A percentile compares a stretch with the other conserved stretches of the same genome.
Evolutionary conservation across 2,797 vertebrate genomes (phyloP).

Genomic region (Adelosebastes latens): DNA sequence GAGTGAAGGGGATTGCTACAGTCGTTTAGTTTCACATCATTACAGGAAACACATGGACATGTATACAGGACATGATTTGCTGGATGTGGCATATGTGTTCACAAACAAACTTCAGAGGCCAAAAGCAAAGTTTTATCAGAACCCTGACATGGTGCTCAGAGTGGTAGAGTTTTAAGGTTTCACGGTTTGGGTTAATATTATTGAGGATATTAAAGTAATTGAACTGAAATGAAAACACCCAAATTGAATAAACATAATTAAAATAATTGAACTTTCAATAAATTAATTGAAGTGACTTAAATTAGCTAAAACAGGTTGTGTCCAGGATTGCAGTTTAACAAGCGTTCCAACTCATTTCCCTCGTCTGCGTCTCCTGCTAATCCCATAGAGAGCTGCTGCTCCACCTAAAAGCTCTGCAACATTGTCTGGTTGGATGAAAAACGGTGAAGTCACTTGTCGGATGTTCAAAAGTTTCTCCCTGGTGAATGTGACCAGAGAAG

Average conservation of each 20-base stretch:
- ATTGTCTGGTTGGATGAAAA: too few relatives aligned
- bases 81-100: constrained; percentile 30
- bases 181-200: too few relatives aligned
- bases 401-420: too few relatives aligned
- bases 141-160: background rate
- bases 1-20: constrained; percentile 17
- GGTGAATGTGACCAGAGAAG: too few relatives aligned
- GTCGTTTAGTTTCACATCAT: constrained; percentile 49
- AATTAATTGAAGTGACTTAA: background rate
- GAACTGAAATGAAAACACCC: background rate
- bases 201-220: background rate
- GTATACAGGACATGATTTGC: constrained; percentile 23
- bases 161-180: too few relatives aligned
- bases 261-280: background rate
- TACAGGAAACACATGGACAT: constrained; percentile 44
- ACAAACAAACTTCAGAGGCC: constrained; percentile 28
- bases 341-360: too few relatives aligned
- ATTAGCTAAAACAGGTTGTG: too few relatives aligned
- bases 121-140: constrained; percentile 18
- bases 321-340: too few relatives aligned
- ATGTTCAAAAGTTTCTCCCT: too few relatives aligned
- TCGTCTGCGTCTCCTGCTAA: too few relatives aligned
- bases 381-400: too few relatives aligned
- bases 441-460: too few relatives aligned
- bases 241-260: background rate